Evolutionary conservation across 2,888 invertebrate genomes (phyloP).

Genomic region (Philereme transversata): DNA sequence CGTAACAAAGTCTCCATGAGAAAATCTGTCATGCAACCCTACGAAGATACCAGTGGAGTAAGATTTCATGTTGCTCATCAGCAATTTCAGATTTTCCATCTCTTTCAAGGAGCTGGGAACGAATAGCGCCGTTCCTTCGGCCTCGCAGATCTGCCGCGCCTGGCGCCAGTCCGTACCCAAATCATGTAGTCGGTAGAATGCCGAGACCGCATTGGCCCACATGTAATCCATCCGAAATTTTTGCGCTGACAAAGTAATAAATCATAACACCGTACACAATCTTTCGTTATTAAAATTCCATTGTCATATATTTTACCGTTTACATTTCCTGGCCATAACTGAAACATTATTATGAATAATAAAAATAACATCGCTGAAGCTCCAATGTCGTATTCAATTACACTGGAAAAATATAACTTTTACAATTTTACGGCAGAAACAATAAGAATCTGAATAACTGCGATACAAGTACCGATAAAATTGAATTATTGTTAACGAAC

Average conservation of each 20-base stretch:
- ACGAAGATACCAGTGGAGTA: constrained; percentile 56
- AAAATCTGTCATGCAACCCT: constrained; percentile 57
- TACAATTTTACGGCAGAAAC: constrained; percentile 33
- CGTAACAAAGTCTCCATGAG: constrained; percentile 54
- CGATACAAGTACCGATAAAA: constrained; percentile 31
- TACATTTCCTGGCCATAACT: constrained; percentile 31
- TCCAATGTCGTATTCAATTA: constrained; percentile 24
- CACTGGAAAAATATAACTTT: constrained; percentile 28
- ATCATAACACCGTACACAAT: constrained; percentile 24
- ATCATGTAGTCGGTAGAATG: constrained; percentile 58
- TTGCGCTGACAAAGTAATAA: constrained; percentile 46
- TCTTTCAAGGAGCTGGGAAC: constrained; percentile 54
- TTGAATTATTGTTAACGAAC: constrained; percentile 33
- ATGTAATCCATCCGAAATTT: constrained; percentile 60
- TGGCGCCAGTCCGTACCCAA: constrained; percentile 55
- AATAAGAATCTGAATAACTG: constrained; percentile 32
- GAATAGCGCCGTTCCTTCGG: constrained; percentile 55
- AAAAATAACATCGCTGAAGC: constrained; percentile 34
- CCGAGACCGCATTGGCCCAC: constrained; percentile 56
- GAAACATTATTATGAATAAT: constrained; percentile 32
- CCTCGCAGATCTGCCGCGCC: constrained; percentile 57
- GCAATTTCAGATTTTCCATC: constrained; percentile 57
- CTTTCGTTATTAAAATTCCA: constrained; percentile 31
- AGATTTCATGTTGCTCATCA: constrained; percentile 60
- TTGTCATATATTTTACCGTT: constrained; percentile 36